Evolutionary conservation across 64 coral and sea anemone species (phyloP), one percentile per base, ranked within the genome.

Genomic region (Montipora foliosa): DNA sequence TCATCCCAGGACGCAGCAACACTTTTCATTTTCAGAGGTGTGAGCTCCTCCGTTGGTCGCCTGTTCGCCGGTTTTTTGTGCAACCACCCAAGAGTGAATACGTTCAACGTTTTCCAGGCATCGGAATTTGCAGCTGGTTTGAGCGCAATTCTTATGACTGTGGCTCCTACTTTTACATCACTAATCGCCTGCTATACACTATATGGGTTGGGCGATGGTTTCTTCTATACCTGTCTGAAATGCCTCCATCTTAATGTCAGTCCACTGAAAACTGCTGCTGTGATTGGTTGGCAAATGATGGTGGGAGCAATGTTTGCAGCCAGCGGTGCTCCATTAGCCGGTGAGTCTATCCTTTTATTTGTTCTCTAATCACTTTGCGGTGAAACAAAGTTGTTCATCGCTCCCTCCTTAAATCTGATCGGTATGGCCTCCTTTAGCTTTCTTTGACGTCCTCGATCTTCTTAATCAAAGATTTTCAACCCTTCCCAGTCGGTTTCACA

Each of bases 11-110:
- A 81, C 37, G 83, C 87, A n/a, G 72, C 93, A 6, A 47, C 48
- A 44, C 69, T 89, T 8, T 80, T 89, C 12, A 89, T 94, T 25
- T 94, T 74, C 37, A 51, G 48, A 66, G 93, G 93, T 10, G 25
- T 89, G 3, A 51, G 87, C 45, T 82, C 93, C 6, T 25, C 81
- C 11, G 11, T 94, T 49, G 77, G 77, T 51, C 87, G 93, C 4
- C 53, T 88, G 19, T 25, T 88, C 10, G 74, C 80, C 22, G 93
- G 87, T 15, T 61, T 82, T n/a, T 5, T 88, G 2, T 89, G 87
- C 60, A 83, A 79, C 77, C 57, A 64, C 67, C 48, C 47, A n/a
- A 77, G 29, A 73, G 45, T 94, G 21, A 76, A 77, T 49, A 19
- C 93, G 11, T 89, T 89, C 50, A 20, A 45, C 11, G 78, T 89